phyloP scores from a whole-genome alignment of 2,797 vertebrate species.

The Gallinago stenura region DNA sequence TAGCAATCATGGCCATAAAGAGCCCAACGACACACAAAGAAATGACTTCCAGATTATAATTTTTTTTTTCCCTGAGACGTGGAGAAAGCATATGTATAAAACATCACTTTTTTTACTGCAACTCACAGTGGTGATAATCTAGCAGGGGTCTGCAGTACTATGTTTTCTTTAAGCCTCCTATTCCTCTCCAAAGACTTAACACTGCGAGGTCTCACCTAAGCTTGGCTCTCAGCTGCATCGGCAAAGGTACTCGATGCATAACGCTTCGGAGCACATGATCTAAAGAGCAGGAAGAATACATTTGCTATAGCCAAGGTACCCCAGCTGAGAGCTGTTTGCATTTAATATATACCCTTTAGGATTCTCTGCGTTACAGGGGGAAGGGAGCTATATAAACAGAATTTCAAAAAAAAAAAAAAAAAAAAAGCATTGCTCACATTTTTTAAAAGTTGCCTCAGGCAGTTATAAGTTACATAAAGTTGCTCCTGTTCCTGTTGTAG shows the following conservation, averaged over 20 bases:
- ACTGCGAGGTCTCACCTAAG: neutral
- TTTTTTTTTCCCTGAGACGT: neutral
- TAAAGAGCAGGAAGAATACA: neutral
- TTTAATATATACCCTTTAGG: neutral
- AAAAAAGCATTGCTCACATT: slow-evolving; percentile 57
- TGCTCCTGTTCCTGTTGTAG: slow-evolving; percentile 10
- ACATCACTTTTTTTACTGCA: neutral
- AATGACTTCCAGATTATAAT: slow-evolving; percentile 20
- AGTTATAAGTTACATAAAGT: slow-evolving; percentile 67
- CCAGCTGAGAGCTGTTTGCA: neutral
- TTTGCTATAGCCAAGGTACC: neutral
- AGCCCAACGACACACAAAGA: neutral
- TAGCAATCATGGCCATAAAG: neutral
- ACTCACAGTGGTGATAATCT: accelerated
- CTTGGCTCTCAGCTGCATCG: neutral
- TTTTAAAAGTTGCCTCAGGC: slow-evolving; percentile 28
- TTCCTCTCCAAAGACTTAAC: neutral
- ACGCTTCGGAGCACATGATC: accelerated
- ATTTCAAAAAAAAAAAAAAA: neutral
- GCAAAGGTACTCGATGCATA: neutral
- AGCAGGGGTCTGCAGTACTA: neutral
- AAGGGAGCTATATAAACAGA: neutral
- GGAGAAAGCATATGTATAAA: neutral
- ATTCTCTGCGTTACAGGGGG: neutral
- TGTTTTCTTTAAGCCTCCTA: neutral